Conservation (phyloP, 2,797 vertebrate species). For the Nannoperca australis region DNA sequence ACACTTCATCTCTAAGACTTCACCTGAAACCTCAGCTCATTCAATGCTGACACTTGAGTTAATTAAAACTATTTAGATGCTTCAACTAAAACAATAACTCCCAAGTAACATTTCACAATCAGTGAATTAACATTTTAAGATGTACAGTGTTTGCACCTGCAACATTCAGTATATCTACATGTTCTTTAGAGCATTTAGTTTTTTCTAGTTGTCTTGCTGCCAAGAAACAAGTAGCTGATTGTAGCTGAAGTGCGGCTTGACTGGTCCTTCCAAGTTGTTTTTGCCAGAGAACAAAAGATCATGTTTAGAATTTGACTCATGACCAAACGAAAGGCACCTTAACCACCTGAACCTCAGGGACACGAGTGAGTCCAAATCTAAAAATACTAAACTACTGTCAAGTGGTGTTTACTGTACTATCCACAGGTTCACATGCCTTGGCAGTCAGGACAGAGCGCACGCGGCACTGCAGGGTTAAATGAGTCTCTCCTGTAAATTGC, state of each 20-base stretch:
- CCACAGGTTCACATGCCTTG: conserved; percentile 36
- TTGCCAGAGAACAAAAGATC: conserved; percentile 16
- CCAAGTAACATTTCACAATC: not conserved
- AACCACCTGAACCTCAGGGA: conserved; percentile 57
- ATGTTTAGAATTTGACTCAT: conserved; percentile 45
- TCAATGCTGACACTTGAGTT: too few relatives aligned
- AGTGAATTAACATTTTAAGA: not conserved
- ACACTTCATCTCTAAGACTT: not conserved
- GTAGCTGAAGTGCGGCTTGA: not conserved
- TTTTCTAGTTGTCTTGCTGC: not conserved
- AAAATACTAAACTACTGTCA: conserved; percentile 72
- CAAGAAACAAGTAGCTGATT: not conserved
- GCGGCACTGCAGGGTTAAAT: conserved; percentile 25
- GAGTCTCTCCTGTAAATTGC: conserved; percentile 1
- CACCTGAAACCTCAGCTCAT: not conserved
- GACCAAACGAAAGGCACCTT: conserved; percentile 61
- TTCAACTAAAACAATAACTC: not conserved
- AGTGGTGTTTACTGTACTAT: conserved; percentile 56
- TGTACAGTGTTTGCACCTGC: not conserved
- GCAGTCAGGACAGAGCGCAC: conserved; percentile 33
- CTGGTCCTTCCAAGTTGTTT: not conserved
- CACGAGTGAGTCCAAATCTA: conserved; percentile 60
- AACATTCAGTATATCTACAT: not conserved
- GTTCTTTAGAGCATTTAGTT: not conserved
- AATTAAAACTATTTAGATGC: too few relatives aligned